Evolutionary conservation across 1,140 invertebrate species (phyloP).

Genomic region (Leptonema lineaticorne): DNA sequence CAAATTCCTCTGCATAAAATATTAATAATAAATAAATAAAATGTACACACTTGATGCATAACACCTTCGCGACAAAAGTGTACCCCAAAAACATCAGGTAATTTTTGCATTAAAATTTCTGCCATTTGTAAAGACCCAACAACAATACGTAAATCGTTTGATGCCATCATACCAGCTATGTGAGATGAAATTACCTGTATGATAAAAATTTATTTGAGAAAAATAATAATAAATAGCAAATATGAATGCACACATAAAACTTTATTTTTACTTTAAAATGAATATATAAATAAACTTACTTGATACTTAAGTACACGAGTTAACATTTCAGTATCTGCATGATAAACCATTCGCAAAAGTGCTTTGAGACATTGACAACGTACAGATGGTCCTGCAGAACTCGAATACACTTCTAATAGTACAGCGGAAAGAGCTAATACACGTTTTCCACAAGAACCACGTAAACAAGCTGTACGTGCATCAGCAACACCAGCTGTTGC

Average conservation of each 20-base stretch:
- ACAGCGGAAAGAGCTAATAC: constrained; percentile 80
- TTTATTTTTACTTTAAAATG: neutral
- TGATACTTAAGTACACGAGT: constrained; percentile 89
- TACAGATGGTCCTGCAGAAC: constrained; percentile 94
- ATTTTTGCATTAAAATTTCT: constrained; percentile 92
- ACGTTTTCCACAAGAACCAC: constrained; percentile 50
- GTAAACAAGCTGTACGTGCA: constrained; percentile 66
- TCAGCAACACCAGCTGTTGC: constrained; percentile 46
- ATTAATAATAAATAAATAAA: constrained; percentile 4
- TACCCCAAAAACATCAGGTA: constrained; percentile 90
- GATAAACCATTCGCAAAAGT: constrained; percentile 94
- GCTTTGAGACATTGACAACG: constrained; percentile 94
- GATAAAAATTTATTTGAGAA: too few relatives aligned
- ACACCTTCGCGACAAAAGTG: constrained; percentile 96
- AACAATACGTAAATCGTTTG: constrained; percentile 91
- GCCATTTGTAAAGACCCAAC: constrained; percentile 97
- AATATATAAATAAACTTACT: constrained; percentile 43
- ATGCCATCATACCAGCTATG: constrained; percentile 97
- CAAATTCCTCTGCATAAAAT: neutral
- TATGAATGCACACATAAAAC: neutral
- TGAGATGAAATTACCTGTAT: constrained; percentile 84
- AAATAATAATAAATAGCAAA: neutral
- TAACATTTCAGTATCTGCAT: constrained; percentile 82
- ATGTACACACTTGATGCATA: constrained; percentile 78
- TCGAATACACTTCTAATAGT: constrained; percentile 95